A percentile compares a stretch with the other conserved stretches of the same genome.
Conservation (phyloP, 2,113 vertebrate species). For the Tenebrosternarchus preto region DNA sequence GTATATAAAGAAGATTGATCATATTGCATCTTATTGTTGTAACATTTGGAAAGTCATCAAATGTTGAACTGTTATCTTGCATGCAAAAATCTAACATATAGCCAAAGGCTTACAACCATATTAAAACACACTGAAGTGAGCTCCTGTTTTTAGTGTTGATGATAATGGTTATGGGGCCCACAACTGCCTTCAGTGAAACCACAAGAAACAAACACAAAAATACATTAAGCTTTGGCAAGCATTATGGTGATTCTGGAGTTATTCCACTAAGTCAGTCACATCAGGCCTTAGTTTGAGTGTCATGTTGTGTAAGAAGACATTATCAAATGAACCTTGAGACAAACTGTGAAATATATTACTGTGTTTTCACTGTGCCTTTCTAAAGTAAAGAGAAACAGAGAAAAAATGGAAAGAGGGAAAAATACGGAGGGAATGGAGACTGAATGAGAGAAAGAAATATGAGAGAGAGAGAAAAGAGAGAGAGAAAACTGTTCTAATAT, state of each 20-base stretch:
- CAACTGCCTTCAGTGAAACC: conserved; percentile 30
- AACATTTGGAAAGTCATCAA: too few relatives aligned
- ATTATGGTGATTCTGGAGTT: conserved; percentile 27
- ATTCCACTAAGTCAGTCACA: not conserved
- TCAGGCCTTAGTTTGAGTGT: not conserved
- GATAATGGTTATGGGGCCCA: conserved; percentile 12
- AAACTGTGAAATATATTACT: too few relatives aligned
- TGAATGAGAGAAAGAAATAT: conserved; percentile 14
- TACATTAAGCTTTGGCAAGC: conserved; percentile 39
- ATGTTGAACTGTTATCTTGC: too few relatives aligned
- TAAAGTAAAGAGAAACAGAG: too few relatives aligned
- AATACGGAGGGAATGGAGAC: too few relatives aligned
- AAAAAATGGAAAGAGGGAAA: too few relatives aligned
- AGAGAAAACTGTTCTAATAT: conserved; percentile 67
- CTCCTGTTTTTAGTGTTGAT: conserved; percentile 9
- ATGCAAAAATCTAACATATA: too few relatives aligned
- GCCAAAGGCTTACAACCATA: not conserved
- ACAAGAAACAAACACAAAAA: conserved; percentile 39
- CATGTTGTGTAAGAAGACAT: too few relatives aligned
- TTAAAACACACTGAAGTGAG: not conserved
- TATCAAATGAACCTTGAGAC: too few relatives aligned
- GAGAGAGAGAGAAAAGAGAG: conserved; percentile 47
- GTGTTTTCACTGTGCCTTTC: too few relatives aligned
- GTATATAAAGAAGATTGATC: too few relatives aligned
- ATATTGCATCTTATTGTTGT: too few relatives aligned